Evolutionary conservation across 2,797 vertebrate species (phyloP), one percentile per base, ranked within the genome.

Genomic region (Avahi laniger): DNA sequence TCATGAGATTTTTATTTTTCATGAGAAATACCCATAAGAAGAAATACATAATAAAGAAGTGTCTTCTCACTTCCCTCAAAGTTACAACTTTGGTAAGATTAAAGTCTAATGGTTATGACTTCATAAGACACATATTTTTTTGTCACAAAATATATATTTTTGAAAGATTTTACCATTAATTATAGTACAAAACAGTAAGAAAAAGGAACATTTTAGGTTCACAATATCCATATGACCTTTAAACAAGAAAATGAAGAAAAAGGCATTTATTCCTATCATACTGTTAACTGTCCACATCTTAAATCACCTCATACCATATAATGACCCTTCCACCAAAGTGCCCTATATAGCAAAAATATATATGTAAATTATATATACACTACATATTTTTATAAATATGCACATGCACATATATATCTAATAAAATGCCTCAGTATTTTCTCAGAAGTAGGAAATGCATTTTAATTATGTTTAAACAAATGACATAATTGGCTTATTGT

Each of bases 11-110:
- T 94, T 89, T 75, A 73, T 70, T 28, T 93, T 50, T 93, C 93
- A 78, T 75, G 20, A 97, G 26, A 84, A 18, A 24, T 7, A 85
- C 65, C 11, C n/a, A 14, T 12, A 20, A 95, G 41, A 96, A 96
- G 67, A 93, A 96, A 94, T 26, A 52, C 18, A n/a, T 93, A 88
- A 82, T 54, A 85, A 89, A 93, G 0, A 96, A 89, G 35, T 18
- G 0, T 14, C 8, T 7, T 84, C 13, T 78, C 7, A 61, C 50
- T 79, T 94, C 95, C 96, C 75, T 95, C 35, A 73, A 41, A 91
- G 26, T 80, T 86, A 1, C 17, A 87, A 91, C 97, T 98, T 97
- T 91, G 61, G 91, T 63, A 86, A 63, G 54, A 97, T 96, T 97
- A 96, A 85, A 88, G 76, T 17, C 24, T 95, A 95, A 97, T 93